phyloP scores from a whole-genome alignment of 2,888 invertebrate species.

The Dryadula phaetusa region DNA sequence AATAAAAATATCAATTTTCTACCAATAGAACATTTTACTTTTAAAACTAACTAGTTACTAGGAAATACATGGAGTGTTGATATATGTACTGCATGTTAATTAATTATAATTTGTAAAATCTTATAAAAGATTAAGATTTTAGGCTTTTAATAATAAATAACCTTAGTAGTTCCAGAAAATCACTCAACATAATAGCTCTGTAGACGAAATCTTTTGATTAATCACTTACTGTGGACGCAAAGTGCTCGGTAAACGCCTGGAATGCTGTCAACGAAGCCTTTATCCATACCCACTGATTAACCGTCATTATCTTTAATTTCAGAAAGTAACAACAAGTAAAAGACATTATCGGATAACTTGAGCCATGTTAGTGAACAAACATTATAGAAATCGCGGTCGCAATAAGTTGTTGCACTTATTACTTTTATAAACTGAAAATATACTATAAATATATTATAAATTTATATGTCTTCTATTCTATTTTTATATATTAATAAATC shows the following conservation, averaged over 20 bases:
- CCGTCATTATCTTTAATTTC: slow-evolving; percentile 53
- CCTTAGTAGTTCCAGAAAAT: not conserved
- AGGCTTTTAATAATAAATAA: not conserved
- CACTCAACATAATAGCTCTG: not conserved
- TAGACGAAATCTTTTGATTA: slow-evolving; percentile 40
- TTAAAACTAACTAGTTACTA: too few relatives aligned
- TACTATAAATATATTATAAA: not conserved
- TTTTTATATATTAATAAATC: not conserved
- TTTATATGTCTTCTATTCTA: too few relatives aligned
- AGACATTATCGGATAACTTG: slow-evolving; percentile 49
- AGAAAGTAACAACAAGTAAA: slow-evolving; percentile 46
- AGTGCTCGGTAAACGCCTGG: slow-evolving; percentile 41
- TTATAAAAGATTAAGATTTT: too few relatives aligned
- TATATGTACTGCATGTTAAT: not conserved
- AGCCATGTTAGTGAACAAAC: slow-evolving; percentile 24
- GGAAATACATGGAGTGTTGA: too few relatives aligned
- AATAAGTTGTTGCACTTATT: slow-evolving; percentile 18
- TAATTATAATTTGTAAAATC: not conserved
- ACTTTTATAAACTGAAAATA: too few relatives aligned
- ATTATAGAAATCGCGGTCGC: slow-evolving; percentile 39
- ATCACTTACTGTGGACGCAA: slow-evolving; percentile 37
- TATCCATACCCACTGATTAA: slow-evolving; percentile 48
- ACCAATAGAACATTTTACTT: too few relatives aligned
- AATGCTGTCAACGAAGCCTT: slow-evolving; percentile 43
- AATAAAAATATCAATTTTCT: too few relatives aligned